These are phyloP conservation scores for Synanthedon formicaeformis DNA, from an alignment of 2,888 invertebrate genomes.

Conservation along the genomic window DNA sequence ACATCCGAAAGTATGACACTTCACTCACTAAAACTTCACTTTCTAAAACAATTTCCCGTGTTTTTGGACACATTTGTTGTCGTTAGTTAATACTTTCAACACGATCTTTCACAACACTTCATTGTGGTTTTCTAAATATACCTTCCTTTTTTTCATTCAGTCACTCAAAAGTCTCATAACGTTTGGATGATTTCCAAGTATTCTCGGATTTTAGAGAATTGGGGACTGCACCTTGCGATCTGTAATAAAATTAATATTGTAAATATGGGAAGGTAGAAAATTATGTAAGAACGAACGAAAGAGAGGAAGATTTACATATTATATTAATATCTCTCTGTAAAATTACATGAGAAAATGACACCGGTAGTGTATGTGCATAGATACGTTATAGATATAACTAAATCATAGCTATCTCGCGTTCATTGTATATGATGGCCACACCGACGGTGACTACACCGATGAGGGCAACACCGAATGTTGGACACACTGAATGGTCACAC, in stretches of 20 bases:
- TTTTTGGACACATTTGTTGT: slow-evolving; percentile 1
- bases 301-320: no score
- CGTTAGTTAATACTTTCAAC: background rate
- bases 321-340: no score
- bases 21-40: slow-evolving; percentile 16
- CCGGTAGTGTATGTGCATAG: no score
- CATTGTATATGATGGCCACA: no score
- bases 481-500: no score
- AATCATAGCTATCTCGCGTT: no score
- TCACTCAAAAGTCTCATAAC: slow-evolving; percentile 23
- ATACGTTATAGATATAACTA: no score
- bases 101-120: slow-evolving; percentile 6
- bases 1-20: slow-evolving; percentile 22
- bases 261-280: no score
- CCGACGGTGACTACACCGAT: no score
- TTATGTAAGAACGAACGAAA: no score
- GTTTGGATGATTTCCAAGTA: slow-evolving; percentile 35
- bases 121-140: slow-evolving; percentile 5
- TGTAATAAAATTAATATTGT: slow-evolving; percentile 30
- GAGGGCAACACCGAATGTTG: no score
- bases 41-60: slow-evolving; percentile 9
- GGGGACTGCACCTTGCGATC: slow-evolving; percentile 27
- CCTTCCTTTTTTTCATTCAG: slow-evolving; percentile 10
- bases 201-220: slow-evolving; percentile 16
- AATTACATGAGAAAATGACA: no score